Percentiles rank a stretch among this genome's conserved stretches.
Evolutionary conservation across 2,797 vertebrate genomes (phyloP).

Genomic region (Vultur gryphus): DNA sequence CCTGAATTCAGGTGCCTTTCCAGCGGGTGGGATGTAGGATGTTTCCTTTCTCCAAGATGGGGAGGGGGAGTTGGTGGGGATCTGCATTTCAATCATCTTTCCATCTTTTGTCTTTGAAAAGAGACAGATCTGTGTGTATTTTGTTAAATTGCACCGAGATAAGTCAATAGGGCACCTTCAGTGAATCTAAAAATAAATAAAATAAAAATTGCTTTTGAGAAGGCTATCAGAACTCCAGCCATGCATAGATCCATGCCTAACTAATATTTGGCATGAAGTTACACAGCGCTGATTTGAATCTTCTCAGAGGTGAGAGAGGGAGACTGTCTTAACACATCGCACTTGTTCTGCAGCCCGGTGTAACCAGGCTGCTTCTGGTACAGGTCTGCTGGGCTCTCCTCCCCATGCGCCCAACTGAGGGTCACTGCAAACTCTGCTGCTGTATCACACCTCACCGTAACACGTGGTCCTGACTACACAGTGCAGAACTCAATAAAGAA

Average conservation of each 20-base stretch:
- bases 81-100: background rate
- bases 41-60: background rate
- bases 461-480: fast-evolving
- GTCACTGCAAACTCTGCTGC: background rate
- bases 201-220: background rate
- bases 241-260: background rate
- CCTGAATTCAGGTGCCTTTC: background rate
- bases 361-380: background rate
- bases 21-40: fast-evolving
- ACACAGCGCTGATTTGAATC: background rate
- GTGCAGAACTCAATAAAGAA: background rate
- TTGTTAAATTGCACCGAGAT: background rate
- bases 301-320: background rate
- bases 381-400: background rate
- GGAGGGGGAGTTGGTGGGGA: background rate
- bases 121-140: background rate
- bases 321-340: fast-evolving
- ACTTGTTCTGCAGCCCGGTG: fast-evolving
- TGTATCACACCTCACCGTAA: fast-evolving
- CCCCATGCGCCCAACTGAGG: fast-evolving
- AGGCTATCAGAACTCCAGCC: background rate
- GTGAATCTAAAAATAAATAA: slow-evolving; percentile 4
- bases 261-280: background rate
- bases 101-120: background rate
- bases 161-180: background rate